A percentile compares a stretch with the other conserved stretches of the same genome.
Evolutionary conservation across 2,797 vertebrate species (phyloP).

Genomic region (Hapalemur alaotrensis): DNA sequence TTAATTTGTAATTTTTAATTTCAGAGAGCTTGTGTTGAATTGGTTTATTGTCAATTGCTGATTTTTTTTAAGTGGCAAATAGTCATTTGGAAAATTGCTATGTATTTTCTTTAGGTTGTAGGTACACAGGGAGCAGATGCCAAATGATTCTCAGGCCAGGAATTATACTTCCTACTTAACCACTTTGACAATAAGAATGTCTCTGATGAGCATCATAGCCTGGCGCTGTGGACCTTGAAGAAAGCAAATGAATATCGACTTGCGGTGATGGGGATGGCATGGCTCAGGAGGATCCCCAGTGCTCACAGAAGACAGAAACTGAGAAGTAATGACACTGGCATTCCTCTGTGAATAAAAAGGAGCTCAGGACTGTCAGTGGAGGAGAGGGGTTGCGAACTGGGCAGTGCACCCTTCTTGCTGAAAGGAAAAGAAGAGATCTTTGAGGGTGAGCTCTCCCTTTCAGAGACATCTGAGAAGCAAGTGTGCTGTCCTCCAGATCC

Average conservation of each 20-base stretch:
- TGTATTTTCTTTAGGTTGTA: conserved; percentile 64
- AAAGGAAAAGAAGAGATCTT: not conserved
- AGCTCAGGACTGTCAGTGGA: not conserved
- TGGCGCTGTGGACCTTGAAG: conserved; percentile 67
- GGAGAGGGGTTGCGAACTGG: conserved; percentile 30
- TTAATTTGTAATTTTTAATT: conserved; percentile 47
- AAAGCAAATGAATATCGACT: conserved; percentile 76
- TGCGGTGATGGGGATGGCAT: conserved; percentile 49
- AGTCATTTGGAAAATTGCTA: conserved; percentile 68
- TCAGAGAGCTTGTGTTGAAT: conserved; percentile 38
- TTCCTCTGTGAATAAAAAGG: conserved; percentile 68
- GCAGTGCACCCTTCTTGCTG: not conserved
- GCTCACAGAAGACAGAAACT: conserved; percentile 71
- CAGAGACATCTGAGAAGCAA: not conserved
- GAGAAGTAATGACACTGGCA: conserved; percentile 71
- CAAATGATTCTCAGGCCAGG: not conserved
- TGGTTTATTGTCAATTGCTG: conserved; percentile 66
- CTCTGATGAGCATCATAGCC: not conserved
- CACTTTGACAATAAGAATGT: conserved; percentile 33
- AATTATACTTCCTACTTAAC: conserved; percentile 6
- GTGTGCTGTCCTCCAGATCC: not conserved
- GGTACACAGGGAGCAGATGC: not conserved
- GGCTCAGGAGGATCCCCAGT: conserved; percentile 49
- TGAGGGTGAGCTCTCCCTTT: not conserved
- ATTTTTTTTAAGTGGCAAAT: conserved; percentile 70